These are phyloP conservation scores for Lamproptera curius DNA, from an alignment of 2,888 invertebrate genomes.

Conservation along the genomic window DNA sequence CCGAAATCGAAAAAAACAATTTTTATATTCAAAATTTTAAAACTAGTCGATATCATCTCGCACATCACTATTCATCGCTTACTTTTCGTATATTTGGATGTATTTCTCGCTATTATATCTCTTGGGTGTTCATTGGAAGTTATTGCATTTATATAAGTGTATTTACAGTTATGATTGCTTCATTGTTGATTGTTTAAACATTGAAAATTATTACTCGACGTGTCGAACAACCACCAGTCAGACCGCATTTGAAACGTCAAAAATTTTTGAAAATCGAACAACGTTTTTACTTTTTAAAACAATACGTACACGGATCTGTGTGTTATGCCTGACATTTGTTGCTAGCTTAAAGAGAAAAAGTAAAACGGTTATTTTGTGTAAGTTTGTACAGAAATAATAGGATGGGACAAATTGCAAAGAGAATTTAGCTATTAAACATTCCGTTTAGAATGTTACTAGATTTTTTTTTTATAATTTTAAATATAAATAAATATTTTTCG, in stretches of 20 bases:
- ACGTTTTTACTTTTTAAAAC: constrained; percentile 39
- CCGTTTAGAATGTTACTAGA: constrained; percentile 77
- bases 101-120: constrained; percentile 54
- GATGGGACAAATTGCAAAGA: constrained; percentile 78
- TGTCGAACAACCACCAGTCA: constrained; percentile 62
- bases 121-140: constrained; percentile 45
- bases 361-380: constrained; percentile 67
- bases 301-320: constrained; percentile 60
- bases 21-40: constrained; percentile 74
- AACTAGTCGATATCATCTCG: constrained; percentile 70
- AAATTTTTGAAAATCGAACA: constrained; percentile 53
- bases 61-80: constrained; percentile 56
- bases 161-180: background rate
- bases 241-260: constrained; percentile 63
- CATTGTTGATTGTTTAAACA: background rate
- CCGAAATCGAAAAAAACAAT: constrained; percentile 44
- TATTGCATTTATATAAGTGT: constrained; percentile 18
- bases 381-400: constrained; percentile 75
- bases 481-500: constrained; percentile 69
- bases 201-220: constrained; percentile 26
- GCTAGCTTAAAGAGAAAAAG: constrained; percentile 70
- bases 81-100: constrained; percentile 65
- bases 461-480: constrained; percentile 58
- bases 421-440: constrained; percentile 77
- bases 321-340: constrained; percentile 71